Conservation (phyloP, 2,797 vertebrate genomes). For the Myotis myotis region DNA sequence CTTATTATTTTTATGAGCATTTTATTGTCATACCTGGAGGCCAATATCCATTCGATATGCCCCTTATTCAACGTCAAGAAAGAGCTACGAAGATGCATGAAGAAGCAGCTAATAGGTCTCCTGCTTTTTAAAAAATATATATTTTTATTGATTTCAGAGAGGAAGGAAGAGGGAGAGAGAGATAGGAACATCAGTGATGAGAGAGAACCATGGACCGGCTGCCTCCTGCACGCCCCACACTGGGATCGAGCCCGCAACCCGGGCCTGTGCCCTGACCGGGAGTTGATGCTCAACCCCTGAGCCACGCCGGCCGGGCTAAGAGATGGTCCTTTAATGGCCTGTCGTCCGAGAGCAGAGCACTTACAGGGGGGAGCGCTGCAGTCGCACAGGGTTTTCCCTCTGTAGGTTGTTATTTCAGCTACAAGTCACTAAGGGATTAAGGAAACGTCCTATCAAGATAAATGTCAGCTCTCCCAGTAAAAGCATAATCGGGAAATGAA, state of each 20-base stretch:
- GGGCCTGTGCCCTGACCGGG: no score
- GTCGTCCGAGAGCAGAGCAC: background rate
- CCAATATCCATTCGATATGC: background rate
- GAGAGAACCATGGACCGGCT: no score
- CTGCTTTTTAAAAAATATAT: background rate
- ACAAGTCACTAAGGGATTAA: slow-evolving; percentile 46
- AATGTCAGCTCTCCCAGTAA: slow-evolving; percentile 54
- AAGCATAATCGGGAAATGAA: background rate
- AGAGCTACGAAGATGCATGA: background rate
- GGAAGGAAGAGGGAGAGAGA: no score
- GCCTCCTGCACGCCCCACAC: no score
- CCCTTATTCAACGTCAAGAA: background rate
- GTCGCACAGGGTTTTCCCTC: background rate
- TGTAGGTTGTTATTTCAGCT: slow-evolving; percentile 15
- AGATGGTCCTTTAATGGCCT: background rate
- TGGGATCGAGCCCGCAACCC: no score
- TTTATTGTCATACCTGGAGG: background rate
- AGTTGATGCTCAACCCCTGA: no score
- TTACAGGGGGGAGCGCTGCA: background rate
- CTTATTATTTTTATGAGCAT: slow-evolving; percentile 11
- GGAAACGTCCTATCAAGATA: slow-evolving; percentile 50
- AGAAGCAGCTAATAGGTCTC: background rate
- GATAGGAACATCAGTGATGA: no score
- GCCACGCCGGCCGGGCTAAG: no score
- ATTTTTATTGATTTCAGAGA: no score